Conservation (phyloP, 1,140 invertebrate species). For the Ceratosolen fusciceps region DNA sequence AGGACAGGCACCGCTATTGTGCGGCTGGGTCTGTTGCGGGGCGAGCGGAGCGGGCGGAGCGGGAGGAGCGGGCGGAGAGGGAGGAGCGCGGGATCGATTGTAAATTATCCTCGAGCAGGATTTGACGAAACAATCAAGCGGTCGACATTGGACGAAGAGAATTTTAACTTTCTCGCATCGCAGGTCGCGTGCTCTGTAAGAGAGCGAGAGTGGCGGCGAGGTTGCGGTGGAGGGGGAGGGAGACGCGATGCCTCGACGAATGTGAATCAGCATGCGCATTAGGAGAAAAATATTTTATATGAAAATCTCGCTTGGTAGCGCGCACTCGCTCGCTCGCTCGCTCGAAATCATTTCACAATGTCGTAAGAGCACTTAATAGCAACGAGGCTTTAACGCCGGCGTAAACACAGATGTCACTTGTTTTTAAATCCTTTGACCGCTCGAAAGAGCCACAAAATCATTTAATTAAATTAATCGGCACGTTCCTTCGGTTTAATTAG, state of each 20-base stretch:
- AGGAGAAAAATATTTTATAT: not conserved
- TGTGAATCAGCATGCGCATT: not conserved
- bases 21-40: not conserved
- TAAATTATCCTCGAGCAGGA: constrained; percentile 22
- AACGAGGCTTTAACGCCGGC: not conserved
- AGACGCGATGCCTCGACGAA: not conserved
- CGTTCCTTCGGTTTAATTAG: not conserved
- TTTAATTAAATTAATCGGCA: not conserved
- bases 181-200: not conserved
- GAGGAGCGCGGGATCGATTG: not conserved
- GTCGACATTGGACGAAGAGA: not conserved
- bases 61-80: too few species aligned
- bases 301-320: constrained; percentile 1
- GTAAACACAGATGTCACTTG: not conserved
- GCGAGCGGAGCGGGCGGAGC: too few species aligned
- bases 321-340: too few species aligned
- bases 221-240: too few species aligned
- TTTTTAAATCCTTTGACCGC: not conserved
- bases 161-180: constrained; percentile 2
- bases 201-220: too few species aligned
- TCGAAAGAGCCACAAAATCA: not conserved
- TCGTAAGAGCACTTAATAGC: not conserved
- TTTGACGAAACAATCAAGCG: constrained; percentile 23
- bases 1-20: not conserved
- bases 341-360: constrained; percentile 10